Evolutionary conservation across 2,888 invertebrate genomes (phyloP), one percentile per base, ranked within the genome.

Genomic region (Sinodicranocentrus sp.): DNA sequence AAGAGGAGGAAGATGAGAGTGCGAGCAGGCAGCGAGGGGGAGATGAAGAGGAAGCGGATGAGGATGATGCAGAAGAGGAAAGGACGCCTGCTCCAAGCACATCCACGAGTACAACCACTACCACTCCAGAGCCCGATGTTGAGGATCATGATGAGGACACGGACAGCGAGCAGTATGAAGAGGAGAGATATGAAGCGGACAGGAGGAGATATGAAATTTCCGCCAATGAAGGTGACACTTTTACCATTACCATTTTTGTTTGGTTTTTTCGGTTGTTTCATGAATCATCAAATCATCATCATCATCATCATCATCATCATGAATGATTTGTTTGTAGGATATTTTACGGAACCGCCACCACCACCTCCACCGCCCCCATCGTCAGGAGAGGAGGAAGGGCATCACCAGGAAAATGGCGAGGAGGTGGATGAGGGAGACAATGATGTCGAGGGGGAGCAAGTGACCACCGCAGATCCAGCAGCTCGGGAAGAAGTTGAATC

Each of bases 101-200:
- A 1, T 43, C 71, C 0, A 68, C 79, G 0, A 82, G 71, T 0
- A 84, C 84, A 6, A 85, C 85, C 2, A 84, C 84, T 0, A 80
- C 85, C 15, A 76, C 73, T 10, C 57, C 52, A 10, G 10, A 1
- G 13, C 77, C 76, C 0, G 73, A 72, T n/a, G 28, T 68, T 17
- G 85, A 87, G 54, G 59, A 70, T 19, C 73, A 44, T 21, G 77
- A 80, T 13, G 82, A 77, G 28, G 77, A 75, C 8, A 79, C 72
- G 67, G 73, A 76, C 21, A 71, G 79, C 15, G 75, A 82, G 67
- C 75, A 77, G 43, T 73, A 71, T n/a, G 73, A 82, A 21, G 83
- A 85, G 26, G 85, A 86, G 52, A 44, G 82, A 6, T 85, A 85
- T 48, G 85, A 85, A 52, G 26, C 57, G 44, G 85, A 85, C 23